Conservation (phyloP, 1,140 invertebrate species). For the Drosophila sucinea region DNA sequence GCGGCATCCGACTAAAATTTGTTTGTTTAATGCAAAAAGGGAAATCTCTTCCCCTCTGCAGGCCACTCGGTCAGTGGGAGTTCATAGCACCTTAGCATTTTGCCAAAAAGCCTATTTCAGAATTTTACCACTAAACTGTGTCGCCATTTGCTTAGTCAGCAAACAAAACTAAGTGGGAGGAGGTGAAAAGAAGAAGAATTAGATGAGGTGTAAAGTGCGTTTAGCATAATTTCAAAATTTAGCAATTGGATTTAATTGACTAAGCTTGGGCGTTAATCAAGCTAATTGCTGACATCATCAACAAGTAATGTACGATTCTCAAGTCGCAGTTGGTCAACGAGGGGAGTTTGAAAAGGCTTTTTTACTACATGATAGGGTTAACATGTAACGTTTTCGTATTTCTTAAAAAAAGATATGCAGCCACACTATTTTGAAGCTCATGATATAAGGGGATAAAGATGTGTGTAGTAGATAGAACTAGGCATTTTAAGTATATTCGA, state of each 20-base stretch:
- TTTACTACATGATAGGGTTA: neutral
- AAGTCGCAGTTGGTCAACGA: constrained; percentile 26
- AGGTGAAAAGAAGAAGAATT: neutral
- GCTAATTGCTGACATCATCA: constrained; percentile 63
- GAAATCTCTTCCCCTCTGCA: neutral
- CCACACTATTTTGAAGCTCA: neutral
- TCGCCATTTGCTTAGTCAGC: constrained; percentile 15
- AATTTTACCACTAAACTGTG: constrained; percentile 28
- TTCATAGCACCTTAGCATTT: constrained; percentile 61
- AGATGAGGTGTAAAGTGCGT: constrained; percentile 39
- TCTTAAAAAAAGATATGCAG: neutral
- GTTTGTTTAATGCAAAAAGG: constrained; percentile 2
- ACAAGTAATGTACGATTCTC: constrained; percentile 18
- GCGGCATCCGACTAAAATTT: constrained; percentile 41
- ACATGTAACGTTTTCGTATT: neutral
- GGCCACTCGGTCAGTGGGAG: constrained; percentile 48
- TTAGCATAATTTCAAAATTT: constrained; percentile 55
- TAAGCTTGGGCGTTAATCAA: constrained; percentile 60
- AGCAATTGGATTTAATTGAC: constrained; percentile 57
- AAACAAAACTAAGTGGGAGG: neutral
- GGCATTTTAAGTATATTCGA: too few relatives aligned
- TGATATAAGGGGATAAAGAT: too few relatives aligned
- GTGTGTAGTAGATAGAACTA: too few relatives aligned
- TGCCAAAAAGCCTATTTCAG: constrained; percentile 12
- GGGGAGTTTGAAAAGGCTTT: neutral